Conservation (phyloP, 2,797 vertebrate genomes). For the Tapirus indicus region DNA sequence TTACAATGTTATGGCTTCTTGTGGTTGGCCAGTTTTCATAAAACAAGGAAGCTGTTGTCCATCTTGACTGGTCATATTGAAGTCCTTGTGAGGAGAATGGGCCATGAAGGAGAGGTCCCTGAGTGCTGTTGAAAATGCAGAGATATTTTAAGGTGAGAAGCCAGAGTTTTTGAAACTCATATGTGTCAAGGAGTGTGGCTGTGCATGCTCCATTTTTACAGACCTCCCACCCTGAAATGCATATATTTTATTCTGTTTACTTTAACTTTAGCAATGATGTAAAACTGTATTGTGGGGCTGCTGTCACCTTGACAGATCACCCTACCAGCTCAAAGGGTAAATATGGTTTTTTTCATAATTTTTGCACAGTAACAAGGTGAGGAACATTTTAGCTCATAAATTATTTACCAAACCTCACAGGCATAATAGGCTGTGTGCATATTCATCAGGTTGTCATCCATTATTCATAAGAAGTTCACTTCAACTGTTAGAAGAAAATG, state of each 20-base stretch:
- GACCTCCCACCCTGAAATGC: not conserved
- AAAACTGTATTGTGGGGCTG: not conserved
- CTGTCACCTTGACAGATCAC: constrained; percentile 58
- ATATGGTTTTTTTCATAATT: constrained; percentile 65
- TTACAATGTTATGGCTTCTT: not conserved
- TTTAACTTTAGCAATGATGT: constrained; percentile 59
- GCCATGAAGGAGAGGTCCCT: not conserved
- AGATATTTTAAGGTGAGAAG: constrained; percentile 34
- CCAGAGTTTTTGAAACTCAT: constrained; percentile 41
- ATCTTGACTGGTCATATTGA: not conserved
- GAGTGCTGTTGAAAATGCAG: not conserved
- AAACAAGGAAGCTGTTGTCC: not conserved
- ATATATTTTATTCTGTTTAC: constrained; percentile 57
- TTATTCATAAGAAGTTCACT: constrained; percentile 87
- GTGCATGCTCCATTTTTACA: not conserved
- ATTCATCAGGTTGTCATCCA: constrained; percentile 87
- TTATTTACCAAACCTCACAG: constrained; percentile 87
- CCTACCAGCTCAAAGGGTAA: constrained; percentile 77
- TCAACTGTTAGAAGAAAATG: constrained; percentile 81
- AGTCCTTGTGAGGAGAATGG: not conserved
- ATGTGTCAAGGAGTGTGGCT: not conserved
- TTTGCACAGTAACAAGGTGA: constrained; percentile 83
- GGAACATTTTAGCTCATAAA: constrained; percentile 86
- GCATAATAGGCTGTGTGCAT: constrained; percentile 86
- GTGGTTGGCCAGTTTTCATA: not conserved